phyloP scores from a whole-genome alignment of 2,797 vertebrate species.

The Pantherophis vulpinus region DNA sequence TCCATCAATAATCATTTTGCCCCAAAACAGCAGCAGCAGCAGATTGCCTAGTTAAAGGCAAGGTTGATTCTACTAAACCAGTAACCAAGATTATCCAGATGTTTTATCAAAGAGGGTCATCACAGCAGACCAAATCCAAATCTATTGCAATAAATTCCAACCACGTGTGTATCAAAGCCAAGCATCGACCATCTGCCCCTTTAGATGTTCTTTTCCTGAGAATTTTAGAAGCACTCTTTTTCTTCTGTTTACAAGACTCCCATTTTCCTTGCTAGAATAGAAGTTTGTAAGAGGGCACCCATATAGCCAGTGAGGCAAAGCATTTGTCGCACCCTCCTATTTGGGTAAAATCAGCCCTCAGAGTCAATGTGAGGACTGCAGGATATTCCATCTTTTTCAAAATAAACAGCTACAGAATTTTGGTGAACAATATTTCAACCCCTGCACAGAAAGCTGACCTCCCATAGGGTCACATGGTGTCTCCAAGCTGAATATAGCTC shows the following conservation, averaged over 20 bases:
- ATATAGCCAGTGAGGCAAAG: not conserved
- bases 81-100: not conserved
- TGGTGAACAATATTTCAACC: not conserved
- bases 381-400: too few relatives aligned
- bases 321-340: not conserved
- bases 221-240: not conserved
- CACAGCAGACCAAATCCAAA: not conserved
- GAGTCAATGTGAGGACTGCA: not conserved
- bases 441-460: not conserved
- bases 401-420: not conserved
- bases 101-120: not conserved
- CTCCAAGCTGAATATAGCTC: not conserved
- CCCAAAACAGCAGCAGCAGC: not conserved
- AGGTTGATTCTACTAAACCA: accelerated
- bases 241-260: not conserved
- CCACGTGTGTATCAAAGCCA: not conserved
- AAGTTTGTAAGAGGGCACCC: not conserved
- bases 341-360: not conserved
- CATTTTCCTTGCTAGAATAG: not conserved
- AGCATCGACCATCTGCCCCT: not conserved
- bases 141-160: not conserved
- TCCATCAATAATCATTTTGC: not conserved
- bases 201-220: not conserved
- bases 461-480: not conserved
- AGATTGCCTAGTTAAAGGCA: accelerated